phyloP scores from a whole-genome alignment of 2,888 invertebrate species.

The Charanyca ferruginea region DNA sequence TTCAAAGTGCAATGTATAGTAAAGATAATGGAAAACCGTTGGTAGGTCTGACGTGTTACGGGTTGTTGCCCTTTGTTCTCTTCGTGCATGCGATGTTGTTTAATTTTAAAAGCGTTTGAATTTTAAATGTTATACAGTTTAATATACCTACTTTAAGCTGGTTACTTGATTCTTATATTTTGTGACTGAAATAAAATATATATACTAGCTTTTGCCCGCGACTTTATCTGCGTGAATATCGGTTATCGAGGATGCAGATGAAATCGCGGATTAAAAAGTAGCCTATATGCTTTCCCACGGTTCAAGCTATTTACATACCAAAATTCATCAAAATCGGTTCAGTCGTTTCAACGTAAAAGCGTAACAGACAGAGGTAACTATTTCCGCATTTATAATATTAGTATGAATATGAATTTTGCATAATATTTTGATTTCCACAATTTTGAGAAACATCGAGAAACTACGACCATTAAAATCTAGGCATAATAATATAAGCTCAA shows the following conservation, averaged over 20 bases:
- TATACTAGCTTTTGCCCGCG: too few relatives aligned
- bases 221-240: too few relatives aligned
- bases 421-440: not conserved
- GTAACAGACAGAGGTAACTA: too few relatives aligned
- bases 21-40: slow-evolving; percentile 57
- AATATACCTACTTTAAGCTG: slow-evolving; percentile 9
- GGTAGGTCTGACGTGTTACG: slow-evolving; percentile 63
- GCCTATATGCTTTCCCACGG: too few relatives aligned
- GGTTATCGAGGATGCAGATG: too few relatives aligned
- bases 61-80: slow-evolving; percentile 66
- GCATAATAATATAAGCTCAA: not conserved
- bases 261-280: too few relatives aligned
- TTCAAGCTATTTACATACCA: too few relatives aligned
- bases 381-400: too few relatives aligned
- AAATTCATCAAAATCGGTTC: too few relatives aligned
- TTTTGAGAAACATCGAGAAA: not conserved
- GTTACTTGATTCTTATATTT: not conserved
- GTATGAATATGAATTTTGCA: too few relatives aligned
- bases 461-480: too few relatives aligned
- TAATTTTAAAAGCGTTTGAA: slow-evolving; percentile 47
- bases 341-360: too few relatives aligned
- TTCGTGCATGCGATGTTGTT: slow-evolving; percentile 61
- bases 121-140: slow-evolving; percentile 32
- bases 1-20: slow-evolving; percentile 61
- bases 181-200: not conserved